Evolutionary conservation across 1,140 invertebrate genomes (phyloP).

Genomic region (Euura lappo): DNA sequence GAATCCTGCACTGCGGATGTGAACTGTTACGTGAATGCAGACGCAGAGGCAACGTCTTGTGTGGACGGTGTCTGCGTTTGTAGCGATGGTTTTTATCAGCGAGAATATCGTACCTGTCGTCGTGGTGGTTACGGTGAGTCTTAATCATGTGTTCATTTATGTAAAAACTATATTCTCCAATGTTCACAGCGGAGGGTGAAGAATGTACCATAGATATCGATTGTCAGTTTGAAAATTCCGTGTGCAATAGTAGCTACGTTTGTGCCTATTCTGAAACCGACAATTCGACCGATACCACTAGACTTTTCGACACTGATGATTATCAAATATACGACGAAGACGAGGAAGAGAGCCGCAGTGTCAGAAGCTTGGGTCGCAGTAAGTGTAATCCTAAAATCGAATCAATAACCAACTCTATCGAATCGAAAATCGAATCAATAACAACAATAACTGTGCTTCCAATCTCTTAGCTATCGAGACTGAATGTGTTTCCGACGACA

Average conservation of each 20-base stretch:
- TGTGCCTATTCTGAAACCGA: not conserved
- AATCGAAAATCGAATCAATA: not conserved
- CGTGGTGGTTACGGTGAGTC: conserved; percentile 33
- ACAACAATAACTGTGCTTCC: not conserved
- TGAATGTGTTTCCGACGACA: conserved; percentile 18
- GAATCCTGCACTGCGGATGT: conserved; percentile 29
- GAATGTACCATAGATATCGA: conserved; percentile 38
- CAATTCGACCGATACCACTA: not conserved
- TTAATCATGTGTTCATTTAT: conserved; percentile 2
- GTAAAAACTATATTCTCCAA: conserved; percentile 13
- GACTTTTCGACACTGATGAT: not conserved
- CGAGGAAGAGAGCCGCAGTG: not conserved
- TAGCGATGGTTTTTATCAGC: conserved; percentile 41
- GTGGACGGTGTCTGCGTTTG: conserved; percentile 34
- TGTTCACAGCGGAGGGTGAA: conserved; percentile 30
- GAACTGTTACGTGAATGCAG: conserved; percentile 39
- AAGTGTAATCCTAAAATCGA: not conserved
- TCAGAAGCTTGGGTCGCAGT: conserved; percentile 1
- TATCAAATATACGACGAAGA: not conserved
- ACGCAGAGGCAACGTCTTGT: conserved; percentile 35
- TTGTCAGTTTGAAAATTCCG: conserved; percentile 30
- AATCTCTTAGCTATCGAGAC: conserved; percentile 19
- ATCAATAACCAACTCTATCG: not conserved
- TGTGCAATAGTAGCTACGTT: conserved; percentile 22
- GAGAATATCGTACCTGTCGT: conserved; percentile 45